Conservation (phyloP, 2,888 invertebrate genomes). For the Synanthedon formicaeformis region DNA sequence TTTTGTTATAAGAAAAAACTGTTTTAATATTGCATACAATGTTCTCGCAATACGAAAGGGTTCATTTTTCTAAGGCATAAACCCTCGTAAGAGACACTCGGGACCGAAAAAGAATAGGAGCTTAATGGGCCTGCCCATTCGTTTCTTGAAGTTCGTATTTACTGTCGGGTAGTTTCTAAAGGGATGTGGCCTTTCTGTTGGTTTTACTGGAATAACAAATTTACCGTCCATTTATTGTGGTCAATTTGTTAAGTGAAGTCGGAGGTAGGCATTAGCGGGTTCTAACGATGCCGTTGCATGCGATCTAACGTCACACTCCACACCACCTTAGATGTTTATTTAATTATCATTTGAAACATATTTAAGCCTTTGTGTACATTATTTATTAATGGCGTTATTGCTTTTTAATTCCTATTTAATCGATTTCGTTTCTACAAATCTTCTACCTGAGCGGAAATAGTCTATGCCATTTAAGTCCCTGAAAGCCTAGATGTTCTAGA, state of each 20-base stretch:
- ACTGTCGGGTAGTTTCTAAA: neutral
- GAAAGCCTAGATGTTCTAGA: no score
- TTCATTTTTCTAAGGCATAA: neutral
- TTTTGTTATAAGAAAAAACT: no score
- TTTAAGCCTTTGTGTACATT: neutral
- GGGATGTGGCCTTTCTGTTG: neutral
- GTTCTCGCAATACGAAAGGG: no score
- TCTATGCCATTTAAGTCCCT: no score
- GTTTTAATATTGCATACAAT: no score
- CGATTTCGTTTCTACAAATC: no score
- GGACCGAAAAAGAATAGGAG: neutral
- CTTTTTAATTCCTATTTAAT: no score
- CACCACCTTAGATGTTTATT: slow-evolving; percentile 29
- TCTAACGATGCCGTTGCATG: slow-evolving; percentile 56
- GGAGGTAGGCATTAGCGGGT: slow-evolving; percentile 38
- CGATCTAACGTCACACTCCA: slow-evolving; percentile 11
- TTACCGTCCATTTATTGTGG: slow-evolving; percentile 26
- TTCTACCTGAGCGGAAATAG: no score
- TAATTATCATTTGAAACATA: slow-evolving; percentile 2
- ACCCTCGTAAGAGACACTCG: neutral
- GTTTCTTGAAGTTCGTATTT: neutral
- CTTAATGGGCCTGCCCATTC: neutral
- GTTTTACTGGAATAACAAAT: slow-evolving; percentile 7
- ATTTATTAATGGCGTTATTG: no score
- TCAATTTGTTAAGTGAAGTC: slow-evolving; percentile 57